Evolutionary conservation across 2,888 invertebrate genomes (phyloP), one percentile per base, ranked within the genome.

Genomic region (Falcaria lacertinaria): DNA sequence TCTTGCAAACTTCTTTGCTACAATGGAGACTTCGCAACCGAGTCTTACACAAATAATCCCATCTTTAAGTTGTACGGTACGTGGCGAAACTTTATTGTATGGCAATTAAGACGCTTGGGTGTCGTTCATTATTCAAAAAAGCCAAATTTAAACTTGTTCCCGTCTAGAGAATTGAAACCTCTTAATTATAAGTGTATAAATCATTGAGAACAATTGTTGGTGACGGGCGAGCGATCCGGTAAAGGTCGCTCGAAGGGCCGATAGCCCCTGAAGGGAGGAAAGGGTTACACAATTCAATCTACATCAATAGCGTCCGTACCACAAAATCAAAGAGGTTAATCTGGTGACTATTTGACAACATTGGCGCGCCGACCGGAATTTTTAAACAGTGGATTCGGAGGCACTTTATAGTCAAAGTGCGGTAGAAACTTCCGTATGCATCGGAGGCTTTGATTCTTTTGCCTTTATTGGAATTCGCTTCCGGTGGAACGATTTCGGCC

Each of bases 311-410:
- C 19, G 19, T 36, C 36, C 11, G 19, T 28, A 36, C 36, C 36
- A 19, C 36, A 1, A 19, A 36, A 36, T 36, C 19, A 36, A 36
- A 36, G 19, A 19, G 35, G 35, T 36, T 36, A 36, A 36, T 36
- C 36, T 19, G 13, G 14, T 19, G 13, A 36, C 28, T 28, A 28
- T 28, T 28, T 28, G 28, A 7, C 17, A 34, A 11, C 7, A 13
- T 19, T 13, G 36, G 19, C 17, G 19, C 17, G 15, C 7, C 35
- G 13, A n/a, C 17, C 17, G 35, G 17, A 19, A 35, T 35, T 13
- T 5, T 35, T 35, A 35, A 35, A 35, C 17, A 4, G 15, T 11
- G 16, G 13, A 17, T 36, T 11, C 36, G 36, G 36, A 1, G 8
- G 28, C 28, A 28, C 11, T 22, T n/a, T 13, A 19, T 13, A 19